Base-by-base conservation (phyloP, 2,797 vertebrate species). In the Heteromormyrus szaboi region DNA sequence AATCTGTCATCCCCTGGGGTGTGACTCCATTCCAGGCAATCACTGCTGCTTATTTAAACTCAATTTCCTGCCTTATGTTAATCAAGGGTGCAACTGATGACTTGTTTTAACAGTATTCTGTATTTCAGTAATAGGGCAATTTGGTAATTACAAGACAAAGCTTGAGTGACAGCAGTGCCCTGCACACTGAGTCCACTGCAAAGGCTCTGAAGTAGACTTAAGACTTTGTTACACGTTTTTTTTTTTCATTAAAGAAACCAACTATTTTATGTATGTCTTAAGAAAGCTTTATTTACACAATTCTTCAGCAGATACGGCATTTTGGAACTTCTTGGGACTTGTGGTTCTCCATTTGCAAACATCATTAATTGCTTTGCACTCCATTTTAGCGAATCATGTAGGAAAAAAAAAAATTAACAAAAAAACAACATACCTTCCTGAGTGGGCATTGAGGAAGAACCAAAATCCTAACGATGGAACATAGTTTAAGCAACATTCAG, bases 281-380 rank as follows among this genome's bases (percentile, higher is more conserved):
- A 59, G 85, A 89, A 89, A 89, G 50, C 85, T 87, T 89, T 89
- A 87, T 87, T 87, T 89, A 87, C 86, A 89, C 72, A 89, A 44
- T 76, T 76, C 68, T 87, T 48, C 72, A 44, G 85, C 51, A 83
- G 68, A 81, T 50, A n/a, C 65, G 53, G 37, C 3, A n/a, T 89
- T 79, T 81, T 81, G 14, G 14, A 25, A 51, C 5, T 22, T 87
- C 50, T 83, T 46, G 68, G 50, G 29, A 79, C 33, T 72, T 50
- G 44, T 46, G 22, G 29, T 81, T 72, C 33, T 72, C 29, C 76
- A 4, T 54, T 59, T 87, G 89, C 54, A 68, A 87, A 59, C n/a
- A 37, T 37, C 87, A 79, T 72, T 72, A 56, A 44, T 72, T 72
- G 48, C 68, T 59, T 12, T 68, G 33, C 33, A 76, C 54, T 8